Conservation (phyloP, 2,113 vertebrate genomes). For the Tragelaphus strepsiceros region DNA sequence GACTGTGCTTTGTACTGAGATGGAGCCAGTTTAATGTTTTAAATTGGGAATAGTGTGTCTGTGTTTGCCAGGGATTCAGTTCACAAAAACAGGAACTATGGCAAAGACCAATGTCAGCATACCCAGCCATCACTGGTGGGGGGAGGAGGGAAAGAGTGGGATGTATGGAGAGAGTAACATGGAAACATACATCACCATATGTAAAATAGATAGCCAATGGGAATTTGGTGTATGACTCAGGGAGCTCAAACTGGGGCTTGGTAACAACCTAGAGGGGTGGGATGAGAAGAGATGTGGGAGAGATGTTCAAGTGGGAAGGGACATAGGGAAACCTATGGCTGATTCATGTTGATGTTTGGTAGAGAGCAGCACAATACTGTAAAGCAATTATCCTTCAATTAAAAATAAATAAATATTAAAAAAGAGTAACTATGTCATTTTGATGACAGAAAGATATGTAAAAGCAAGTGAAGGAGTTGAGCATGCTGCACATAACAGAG, state of each 20-base stretch:
- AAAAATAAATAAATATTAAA: background rate
- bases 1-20: background rate
- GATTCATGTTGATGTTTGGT: background rate
- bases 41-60: background rate
- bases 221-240: background rate
- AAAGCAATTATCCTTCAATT: background rate
- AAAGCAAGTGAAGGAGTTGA: background rate
- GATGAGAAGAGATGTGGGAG: background rate
- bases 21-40: background rate
- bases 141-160: background rate
- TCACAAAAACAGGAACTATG: background rate
- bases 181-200: background rate
- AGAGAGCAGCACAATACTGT: background rate
- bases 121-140: background rate
- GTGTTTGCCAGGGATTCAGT: background rate
- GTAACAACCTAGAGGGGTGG: background rate
- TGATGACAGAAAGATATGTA: background rate
- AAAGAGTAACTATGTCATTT: background rate
- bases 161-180: background rate
- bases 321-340: background rate
- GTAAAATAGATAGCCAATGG: background rate
- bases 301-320: background rate
- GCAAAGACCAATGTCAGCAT: background rate
- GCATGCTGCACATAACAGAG: background rate
- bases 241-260: background rate